These are phyloP conservation scores for Hermodice carunculata DNA, from an alignment of 2,888 invertebrate species.

Conservation along the genomic window DNA sequence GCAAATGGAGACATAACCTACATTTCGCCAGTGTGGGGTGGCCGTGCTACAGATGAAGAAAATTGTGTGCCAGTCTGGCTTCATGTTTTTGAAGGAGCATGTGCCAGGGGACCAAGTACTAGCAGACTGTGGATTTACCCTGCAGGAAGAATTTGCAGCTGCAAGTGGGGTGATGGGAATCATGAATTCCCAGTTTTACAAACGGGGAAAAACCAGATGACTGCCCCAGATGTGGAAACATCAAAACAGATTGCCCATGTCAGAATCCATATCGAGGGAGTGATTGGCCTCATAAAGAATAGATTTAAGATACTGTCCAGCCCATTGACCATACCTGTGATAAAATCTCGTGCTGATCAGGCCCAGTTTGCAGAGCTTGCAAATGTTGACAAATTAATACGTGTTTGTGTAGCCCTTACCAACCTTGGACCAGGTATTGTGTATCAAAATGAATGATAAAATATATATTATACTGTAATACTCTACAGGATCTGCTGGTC, in stretches of 20 bases:
- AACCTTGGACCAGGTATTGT: slow-evolving; percentile 11
- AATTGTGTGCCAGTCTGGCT: background rate
- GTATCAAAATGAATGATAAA: background rate
- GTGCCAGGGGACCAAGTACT: background rate
- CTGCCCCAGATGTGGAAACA: slow-evolving; percentile 3
- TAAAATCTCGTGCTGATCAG: slow-evolving; percentile 3
- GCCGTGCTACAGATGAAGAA: slow-evolving; percentile 37
- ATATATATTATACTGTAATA: no score
- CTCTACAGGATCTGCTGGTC: no score
- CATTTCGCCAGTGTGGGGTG: slow-evolving; percentile 37
- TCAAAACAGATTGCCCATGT: background rate
- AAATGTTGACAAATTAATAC: background rate
- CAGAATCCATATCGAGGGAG: slow-evolving; percentile 9
- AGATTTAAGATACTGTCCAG: slow-evolving; percentile 1
- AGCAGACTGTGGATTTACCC: slow-evolving; percentile 8
- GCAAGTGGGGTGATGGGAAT: background rate
- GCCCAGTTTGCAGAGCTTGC: background rate
- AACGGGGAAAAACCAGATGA: no score
- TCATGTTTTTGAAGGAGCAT: background rate
- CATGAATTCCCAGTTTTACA: no score
- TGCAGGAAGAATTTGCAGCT: slow-evolving; percentile 1
- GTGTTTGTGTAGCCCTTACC: background rate
- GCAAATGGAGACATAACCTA: slow-evolving; percentile 32
- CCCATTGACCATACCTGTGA: background rate
- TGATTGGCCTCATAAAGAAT: slow-evolving; percentile 11